phyloP scores from a whole-genome alignment of 2,113 vertebrate genomes.

The Patagioenas fasciata region DNA sequence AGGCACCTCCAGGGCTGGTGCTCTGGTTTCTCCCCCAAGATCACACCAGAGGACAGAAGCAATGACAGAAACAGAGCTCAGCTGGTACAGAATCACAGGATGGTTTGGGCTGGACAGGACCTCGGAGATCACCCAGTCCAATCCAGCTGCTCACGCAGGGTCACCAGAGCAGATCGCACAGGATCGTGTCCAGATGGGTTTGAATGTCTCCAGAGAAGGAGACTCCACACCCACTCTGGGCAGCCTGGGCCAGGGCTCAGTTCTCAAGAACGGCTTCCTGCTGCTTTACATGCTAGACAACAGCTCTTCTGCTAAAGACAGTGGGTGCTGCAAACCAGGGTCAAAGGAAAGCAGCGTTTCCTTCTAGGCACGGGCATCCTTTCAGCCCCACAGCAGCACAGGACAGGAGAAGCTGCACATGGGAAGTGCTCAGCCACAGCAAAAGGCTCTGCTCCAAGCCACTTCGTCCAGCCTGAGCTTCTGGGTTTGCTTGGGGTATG shows the following conservation, averaged over 20 bases:
- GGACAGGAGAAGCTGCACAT: neutral
- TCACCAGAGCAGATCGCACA: too few species aligned
- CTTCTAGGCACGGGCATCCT: neutral
- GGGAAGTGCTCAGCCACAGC: neutral
- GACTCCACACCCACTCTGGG: too few species aligned
- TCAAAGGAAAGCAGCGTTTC: neutral
- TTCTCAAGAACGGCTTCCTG: neutral
- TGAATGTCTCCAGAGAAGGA: too few species aligned
- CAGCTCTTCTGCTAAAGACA: neutral
- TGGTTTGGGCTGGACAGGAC: too few species aligned
- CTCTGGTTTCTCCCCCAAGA: neutral
- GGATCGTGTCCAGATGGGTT: too few species aligned
- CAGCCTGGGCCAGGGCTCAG: too few species aligned
- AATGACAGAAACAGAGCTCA: neutral
- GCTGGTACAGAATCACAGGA: neutral
- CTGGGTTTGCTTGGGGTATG: neutral
- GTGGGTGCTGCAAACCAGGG: neutral
- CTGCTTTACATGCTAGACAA: neutral
- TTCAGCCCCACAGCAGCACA: neutral
- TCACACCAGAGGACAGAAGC: neutral
- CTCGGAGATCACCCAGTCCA: too few species aligned
- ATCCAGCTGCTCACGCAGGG: too few species aligned
- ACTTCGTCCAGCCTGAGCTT: constrained; percentile 19
- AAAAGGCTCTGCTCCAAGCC: constrained; percentile 23
- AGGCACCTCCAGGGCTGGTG: rapidly evolving